Conservation (phyloP, 92 coral and sea anemone genomes). For the Porites lobata region DNA sequence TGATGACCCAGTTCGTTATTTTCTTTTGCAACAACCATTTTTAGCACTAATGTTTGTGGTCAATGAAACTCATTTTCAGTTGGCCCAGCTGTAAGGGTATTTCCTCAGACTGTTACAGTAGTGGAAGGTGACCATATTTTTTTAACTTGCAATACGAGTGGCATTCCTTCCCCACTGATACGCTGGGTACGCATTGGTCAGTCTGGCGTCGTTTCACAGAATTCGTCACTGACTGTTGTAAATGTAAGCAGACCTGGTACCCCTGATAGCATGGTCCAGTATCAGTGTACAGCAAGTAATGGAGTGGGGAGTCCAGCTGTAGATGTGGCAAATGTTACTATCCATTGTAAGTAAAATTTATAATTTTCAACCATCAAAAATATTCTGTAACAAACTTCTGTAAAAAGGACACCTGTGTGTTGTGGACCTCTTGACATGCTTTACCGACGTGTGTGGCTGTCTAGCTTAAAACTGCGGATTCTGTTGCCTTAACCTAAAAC, state of each 20-base stretch:
- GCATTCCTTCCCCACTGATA: constrained; percentile 15
- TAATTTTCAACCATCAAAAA: no score
- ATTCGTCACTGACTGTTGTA: neutral
- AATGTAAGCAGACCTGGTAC: constrained; percentile 28
- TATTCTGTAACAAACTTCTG: no score
- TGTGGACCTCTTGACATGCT: no score
- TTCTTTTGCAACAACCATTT: no score
- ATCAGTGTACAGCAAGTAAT: constrained; percentile 44
- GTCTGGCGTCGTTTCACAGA: neutral
- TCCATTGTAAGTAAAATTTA: constrained; percentile 24
- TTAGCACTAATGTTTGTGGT: neutral
- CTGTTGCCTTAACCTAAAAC: no score
- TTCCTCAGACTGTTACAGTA: constrained; percentile 5
- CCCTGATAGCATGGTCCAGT: constrained; percentile 25
- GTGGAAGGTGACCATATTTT: constrained; percentile 25
- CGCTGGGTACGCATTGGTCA: constrained; percentile 17
- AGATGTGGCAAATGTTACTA: constrained; percentile 14
- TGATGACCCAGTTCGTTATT: neutral
- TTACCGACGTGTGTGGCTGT: no score
- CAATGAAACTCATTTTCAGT: neutral
- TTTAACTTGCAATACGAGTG: constrained; percentile 10
- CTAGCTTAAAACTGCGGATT: no score
- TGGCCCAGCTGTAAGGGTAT: neutral
- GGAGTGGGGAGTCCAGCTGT: constrained; percentile 28
- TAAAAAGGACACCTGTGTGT: no score